Evolutionary conservation across 2,888 invertebrate species (phyloP), one percentile per base, ranked within the genome.

Genomic region (Cryptosula pallasiana): DNA sequence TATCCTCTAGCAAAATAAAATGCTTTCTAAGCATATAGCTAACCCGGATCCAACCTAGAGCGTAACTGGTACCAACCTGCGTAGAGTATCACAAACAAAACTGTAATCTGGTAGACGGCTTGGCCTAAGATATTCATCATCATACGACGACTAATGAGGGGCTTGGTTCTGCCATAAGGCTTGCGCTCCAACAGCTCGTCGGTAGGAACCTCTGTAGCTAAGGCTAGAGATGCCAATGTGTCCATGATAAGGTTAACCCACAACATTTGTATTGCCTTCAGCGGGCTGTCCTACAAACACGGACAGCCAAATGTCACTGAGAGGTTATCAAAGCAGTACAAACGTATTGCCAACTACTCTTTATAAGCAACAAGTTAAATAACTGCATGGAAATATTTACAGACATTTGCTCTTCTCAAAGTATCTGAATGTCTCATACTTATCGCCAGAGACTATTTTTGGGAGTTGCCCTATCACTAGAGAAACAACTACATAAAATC

Each of bases 41-140:
- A n/a, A n/a, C n/a, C n/a, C n/a, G n/a, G n/a, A n/a, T n/a, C n/a
- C n/a, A n/a, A n/a, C n/a, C n/a, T n/a, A n/a, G n/a, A n/a, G n/a
- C n/a, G n/a, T n/a, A n/a, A 16, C 23, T 34, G 27, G 45, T 3
- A 75, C 81, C 75, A 82, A 95, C 97, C 98, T 80, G 90, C 89
- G 88, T 98, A 99, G 73, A 99, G 89, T 78, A 99, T 89, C 75
- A 90, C 87, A 88, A 99, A 97, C 81, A 99, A 94, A 81, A 99
- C 91, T 80, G 90, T 88, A 79, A 99, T 89, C 87, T 99, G 98
- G 87, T 98, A 99, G 79, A 98, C 86, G 77, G 94, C 94, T 87
- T 99, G 98, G 74, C 97, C 97, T 77, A 98, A 89, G 86, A 99
- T 99, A 86, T 99, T 99, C 88, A 98, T 99, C 93, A 95, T 95